Conservation (phyloP, 2,797 vertebrate species). For the Pempheris klunzingeri region DNA sequence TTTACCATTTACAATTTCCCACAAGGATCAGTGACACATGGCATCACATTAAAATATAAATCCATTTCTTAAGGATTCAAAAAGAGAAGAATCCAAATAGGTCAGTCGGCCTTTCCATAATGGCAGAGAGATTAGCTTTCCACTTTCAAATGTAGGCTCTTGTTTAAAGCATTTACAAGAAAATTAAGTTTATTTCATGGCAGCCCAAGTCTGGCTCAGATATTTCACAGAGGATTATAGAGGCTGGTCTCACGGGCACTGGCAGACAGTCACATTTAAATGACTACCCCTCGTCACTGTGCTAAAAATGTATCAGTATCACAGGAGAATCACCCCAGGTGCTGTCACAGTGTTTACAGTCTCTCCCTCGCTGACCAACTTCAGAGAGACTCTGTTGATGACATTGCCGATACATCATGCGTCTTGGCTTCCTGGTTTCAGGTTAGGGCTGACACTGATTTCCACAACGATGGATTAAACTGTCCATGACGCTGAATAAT, state of each 20-base stretch:
- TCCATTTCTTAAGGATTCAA: slow-evolving; percentile 19
- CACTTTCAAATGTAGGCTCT: slow-evolving; percentile 25
- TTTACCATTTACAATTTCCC: neutral
- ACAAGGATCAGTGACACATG: slow-evolving; percentile 16
- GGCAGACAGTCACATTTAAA: slow-evolving; percentile 51
- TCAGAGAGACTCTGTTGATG: slow-evolving; percentile 51
- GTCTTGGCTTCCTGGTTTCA: slow-evolving; percentile 15
- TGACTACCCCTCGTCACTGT: slow-evolving; percentile 32
- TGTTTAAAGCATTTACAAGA: slow-evolving; percentile 50
- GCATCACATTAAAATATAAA: slow-evolving; percentile 16
- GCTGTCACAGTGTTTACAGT: slow-evolving; percentile 50
- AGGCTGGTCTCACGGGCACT: slow-evolving; percentile 41
- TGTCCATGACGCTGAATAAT: slow-evolving; percentile 40
- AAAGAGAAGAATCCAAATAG: slow-evolving; percentile 44
- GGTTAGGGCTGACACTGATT: neutral
- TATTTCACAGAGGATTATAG: slow-evolving; percentile 61
- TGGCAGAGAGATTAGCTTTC: slow-evolving; percentile 28
- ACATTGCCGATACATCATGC: slow-evolving; percentile 52
- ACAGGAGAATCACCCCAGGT: slow-evolving; percentile 33
- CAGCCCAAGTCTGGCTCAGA: slow-evolving; percentile 36
- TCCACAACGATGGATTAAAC: slow-evolving; percentile 36
- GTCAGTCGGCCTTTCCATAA: slow-evolving; percentile 16
- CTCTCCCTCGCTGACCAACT: slow-evolving; percentile 41
- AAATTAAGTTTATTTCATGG: slow-evolving; percentile 58
- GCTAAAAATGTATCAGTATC: slow-evolving; percentile 51